Conservation (phyloP, 2,888 invertebrate species). For the Tromatobia lineatoria region DNA sequence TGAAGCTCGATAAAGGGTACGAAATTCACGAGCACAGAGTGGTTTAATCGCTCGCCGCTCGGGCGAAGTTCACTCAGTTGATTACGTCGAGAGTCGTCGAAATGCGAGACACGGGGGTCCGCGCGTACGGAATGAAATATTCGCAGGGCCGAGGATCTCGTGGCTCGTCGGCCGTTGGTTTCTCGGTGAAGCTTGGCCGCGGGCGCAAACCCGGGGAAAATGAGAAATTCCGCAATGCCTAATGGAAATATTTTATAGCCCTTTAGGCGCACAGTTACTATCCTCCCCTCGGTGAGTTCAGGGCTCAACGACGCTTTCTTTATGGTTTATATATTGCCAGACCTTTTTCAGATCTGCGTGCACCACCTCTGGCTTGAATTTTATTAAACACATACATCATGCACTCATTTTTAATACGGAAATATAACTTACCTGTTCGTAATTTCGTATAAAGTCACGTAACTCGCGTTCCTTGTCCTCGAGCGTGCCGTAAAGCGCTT, state of each 20-base stretch:
- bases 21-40: conserved; percentile 24
- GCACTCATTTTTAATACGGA: neutral
- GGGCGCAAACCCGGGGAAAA: conserved; percentile 64
- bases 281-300: conserved; percentile 15
- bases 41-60: conserved; percentile 33
- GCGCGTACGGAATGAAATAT: conserved; percentile 55
- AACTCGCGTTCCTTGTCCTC: conserved; percentile 98
- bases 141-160: conserved; percentile 26
- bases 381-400: conserved; percentile 20
- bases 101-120: conserved; percentile 50
- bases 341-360: neutral
- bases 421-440: conserved; percentile 91
- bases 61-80: conserved; percentile 51
- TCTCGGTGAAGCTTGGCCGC: neutral
- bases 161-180: conserved; percentile 18
- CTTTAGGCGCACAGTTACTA: conserved; percentile 70
- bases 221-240: conserved; percentile 76
- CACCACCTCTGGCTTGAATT: neutral
- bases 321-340: neutral
- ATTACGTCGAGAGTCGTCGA: conserved; percentile 60
- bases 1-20: conserved; percentile 31
- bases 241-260: conserved; percentile 78
- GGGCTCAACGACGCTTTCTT: neutral
- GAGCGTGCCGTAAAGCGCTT: conserved; percentile 96
- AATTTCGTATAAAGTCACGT: conserved; percentile 97